These are phyloP conservation scores for Solenopsis fugax DNA, from an alignment of 1,140 invertebrate genomes.

Conservation along the genomic window DNA sequence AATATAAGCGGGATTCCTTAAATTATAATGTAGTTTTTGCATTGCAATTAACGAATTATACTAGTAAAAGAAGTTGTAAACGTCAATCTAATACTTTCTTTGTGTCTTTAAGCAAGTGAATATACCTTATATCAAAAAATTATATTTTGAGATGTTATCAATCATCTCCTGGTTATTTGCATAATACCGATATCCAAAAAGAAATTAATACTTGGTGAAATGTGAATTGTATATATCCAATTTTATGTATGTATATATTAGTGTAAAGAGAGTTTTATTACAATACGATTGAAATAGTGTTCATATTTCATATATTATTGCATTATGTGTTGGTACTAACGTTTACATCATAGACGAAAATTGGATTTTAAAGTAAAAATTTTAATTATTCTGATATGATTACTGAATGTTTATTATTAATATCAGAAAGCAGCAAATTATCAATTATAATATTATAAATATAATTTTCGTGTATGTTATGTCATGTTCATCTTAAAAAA, in stretches of 20 bases:
- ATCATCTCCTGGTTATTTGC: neutral
- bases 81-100: neutral
- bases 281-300: conserved; percentile 64
- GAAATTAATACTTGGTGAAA: conserved; percentile 24
- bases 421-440: conserved; percentile 18
- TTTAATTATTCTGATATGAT: neutral
- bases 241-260: conserved; percentile 68
- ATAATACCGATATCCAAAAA: conserved; percentile 13
- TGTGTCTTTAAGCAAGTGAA: neutral
- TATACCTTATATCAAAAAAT: conserved; percentile 21
- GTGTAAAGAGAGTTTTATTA: conserved; percentile 73
- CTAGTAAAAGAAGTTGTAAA: conserved; percentile 8
- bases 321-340: conserved; percentile 54
- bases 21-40: conserved; percentile 11
- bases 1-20: neutral
- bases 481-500: neutral
- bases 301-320: conserved; percentile 64
- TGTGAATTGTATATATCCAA: conserved; percentile 64
- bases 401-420: neutral
- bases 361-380: conserved; percentile 5
- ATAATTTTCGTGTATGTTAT: conserved; percentile 14
- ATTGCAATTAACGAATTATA: conserved; percentile 21
- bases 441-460: neutral
- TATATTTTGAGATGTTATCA: neutral
- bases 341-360: conserved; percentile 36